phyloP scores from a whole-genome alignment of 2,113 vertebrate genomes.

The Forbesichthys papilliferus region DNA sequence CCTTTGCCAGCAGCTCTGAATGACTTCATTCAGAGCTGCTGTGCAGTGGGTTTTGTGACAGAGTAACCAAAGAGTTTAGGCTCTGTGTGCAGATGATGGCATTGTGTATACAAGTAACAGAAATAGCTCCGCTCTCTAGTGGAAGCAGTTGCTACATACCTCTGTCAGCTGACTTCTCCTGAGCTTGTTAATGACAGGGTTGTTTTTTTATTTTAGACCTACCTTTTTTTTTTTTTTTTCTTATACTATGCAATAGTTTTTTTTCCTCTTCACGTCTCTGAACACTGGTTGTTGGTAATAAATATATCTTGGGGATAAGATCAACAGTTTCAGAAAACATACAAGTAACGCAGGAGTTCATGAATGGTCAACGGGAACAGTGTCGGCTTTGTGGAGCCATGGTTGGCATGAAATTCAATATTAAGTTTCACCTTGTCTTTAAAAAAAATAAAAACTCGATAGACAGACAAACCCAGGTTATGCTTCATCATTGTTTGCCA shows the following conservation, averaged over 20 bases:
- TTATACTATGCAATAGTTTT: slow-evolving; percentile 67
- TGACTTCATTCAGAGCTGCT: slow-evolving; percentile 6
- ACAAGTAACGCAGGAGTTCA: slow-evolving; percentile 24
- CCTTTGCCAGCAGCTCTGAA: background rate
- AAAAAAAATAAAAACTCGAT: background rate
- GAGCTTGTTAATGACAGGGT: slow-evolving; percentile 33
- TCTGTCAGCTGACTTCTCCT: slow-evolving; percentile 9
- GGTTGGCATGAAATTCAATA: background rate
- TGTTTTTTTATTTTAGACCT: slow-evolving; percentile 33
- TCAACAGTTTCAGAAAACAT: slow-evolving; percentile 16
- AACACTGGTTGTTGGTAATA: slow-evolving; percentile 28
- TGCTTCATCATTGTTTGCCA: background rate
- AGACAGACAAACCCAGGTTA: slow-evolving; percentile 7
- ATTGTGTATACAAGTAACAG: background rate
- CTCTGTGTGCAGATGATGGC: slow-evolving; percentile 10
- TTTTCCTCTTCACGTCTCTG: slow-evolving; percentile 28
- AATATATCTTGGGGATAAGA: slow-evolving; percentile 26
- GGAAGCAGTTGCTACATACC: slow-evolving; percentile 13
- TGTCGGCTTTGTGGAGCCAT: slow-evolving; percentile 2
- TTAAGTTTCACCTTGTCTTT: background rate
- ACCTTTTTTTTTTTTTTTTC: slow-evolving; percentile 31
- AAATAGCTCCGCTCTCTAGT: slow-evolving; percentile 1
- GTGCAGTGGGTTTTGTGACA: slow-evolving; percentile 34
- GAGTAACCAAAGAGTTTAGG: slow-evolving; percentile 29
- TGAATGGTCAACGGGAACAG: slow-evolving; percentile 11